phyloP scores from a whole-genome alignment of 2,888 invertebrate genomes.

The Megamerina dolium region DNA sequence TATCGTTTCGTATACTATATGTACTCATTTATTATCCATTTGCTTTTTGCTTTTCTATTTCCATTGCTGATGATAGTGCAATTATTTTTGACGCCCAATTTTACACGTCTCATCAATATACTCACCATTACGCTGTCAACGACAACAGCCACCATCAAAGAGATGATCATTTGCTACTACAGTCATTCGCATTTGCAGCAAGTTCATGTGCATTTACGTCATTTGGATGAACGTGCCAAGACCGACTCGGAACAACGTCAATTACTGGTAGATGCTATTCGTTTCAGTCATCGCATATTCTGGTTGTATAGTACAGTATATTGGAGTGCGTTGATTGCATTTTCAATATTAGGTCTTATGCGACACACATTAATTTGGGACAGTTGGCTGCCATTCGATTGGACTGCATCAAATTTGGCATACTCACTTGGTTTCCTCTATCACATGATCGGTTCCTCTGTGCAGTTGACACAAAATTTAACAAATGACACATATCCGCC shows the following conservation, averaged over 20 bases:
- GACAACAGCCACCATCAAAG: constrained; percentile 16
- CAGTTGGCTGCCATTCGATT: constrained; percentile 23
- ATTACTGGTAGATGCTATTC: constrained; percentile 16
- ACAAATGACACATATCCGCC: constrained; percentile 22
- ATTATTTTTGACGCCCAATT: constrained; percentile 9
- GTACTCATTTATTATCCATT: constrained; percentile 17
- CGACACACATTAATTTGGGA: constrained; percentile 18
- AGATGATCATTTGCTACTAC: constrained; percentile 5
- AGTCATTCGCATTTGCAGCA: not conserved
- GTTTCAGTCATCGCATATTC: constrained; percentile 15
- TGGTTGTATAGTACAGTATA: constrained; percentile 15
- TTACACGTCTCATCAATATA: constrained; percentile 13
- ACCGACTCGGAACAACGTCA: constrained; percentile 12
- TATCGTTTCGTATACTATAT: constrained; percentile 16
- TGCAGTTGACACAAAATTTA: constrained; percentile 18
- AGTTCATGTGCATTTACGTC: constrained; percentile 7
- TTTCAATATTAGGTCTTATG: constrained; percentile 15
- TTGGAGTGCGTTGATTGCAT: constrained; percentile 12
- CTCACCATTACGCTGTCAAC: constrained; percentile 22
- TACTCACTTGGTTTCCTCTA: constrained; percentile 17
- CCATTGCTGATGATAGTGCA: constrained; percentile 16
- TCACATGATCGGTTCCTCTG: constrained; percentile 8
- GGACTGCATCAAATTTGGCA: constrained; percentile 10
- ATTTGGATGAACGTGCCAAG: constrained; percentile 20
- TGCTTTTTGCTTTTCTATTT: constrained; percentile 13